Conservation (phyloP, 2,888 invertebrate species). For the Pseudococcus longispinus region DNA sequence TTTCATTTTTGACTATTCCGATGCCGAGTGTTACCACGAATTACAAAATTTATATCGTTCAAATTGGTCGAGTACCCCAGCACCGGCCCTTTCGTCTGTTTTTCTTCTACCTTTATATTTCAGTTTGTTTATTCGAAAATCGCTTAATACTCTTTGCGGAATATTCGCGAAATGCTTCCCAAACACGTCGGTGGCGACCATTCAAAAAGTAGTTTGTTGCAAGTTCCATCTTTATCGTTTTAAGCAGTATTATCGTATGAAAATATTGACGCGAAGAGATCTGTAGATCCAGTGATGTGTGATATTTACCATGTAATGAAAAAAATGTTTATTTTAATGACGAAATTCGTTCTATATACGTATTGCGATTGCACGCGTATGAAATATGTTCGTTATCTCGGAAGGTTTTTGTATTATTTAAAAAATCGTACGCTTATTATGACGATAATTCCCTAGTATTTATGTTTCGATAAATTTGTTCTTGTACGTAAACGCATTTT, state of each 20-base stretch:
- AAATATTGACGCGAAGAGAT: not conserved
- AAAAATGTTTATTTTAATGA: not conserved
- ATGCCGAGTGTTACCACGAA: not conserved
- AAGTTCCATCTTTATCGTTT: not conserved
- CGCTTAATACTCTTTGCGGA: not conserved
- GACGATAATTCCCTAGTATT: conserved; percentile 9
- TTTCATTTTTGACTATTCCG: not conserved
- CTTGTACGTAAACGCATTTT: not conserved
- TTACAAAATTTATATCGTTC: no score
- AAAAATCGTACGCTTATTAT: conserved; percentile 40
- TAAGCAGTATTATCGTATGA: not conserved
- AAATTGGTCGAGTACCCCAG: not conserved
- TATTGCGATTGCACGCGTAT: not conserved
- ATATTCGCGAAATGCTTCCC: not conserved
- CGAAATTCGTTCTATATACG: not conserved
- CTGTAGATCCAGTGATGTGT: not conserved
- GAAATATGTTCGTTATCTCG: not conserved
- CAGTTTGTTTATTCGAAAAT: not conserved
- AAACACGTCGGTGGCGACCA: not conserved
- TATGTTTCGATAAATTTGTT: conserved; percentile 27
- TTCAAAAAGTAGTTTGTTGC: not conserved
- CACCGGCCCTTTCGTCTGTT: not conserved
- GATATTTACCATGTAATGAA: not conserved
- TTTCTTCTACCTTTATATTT: not conserved
- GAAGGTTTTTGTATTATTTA: not conserved